A percentile compares a stretch with the other conserved stretches of the same genome.
phyloP scores from a whole-genome alignment of 1,140 invertebrate species.

The Gryllus bimaculatus region DNA sequence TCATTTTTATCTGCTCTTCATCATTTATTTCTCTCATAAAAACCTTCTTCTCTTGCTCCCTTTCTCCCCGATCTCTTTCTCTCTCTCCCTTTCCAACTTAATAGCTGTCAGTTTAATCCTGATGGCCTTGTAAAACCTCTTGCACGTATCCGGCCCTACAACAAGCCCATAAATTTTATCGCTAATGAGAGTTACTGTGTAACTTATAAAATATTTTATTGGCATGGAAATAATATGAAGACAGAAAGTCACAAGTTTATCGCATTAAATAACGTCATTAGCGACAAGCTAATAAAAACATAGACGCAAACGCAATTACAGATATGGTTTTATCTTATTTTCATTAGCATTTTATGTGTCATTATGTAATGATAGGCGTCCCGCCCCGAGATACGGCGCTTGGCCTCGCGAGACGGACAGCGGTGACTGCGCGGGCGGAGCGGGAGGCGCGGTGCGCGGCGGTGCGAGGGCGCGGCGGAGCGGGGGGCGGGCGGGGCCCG shows the following conservation, averaged over 20 bases:
- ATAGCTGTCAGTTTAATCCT: neutral
- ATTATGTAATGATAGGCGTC: neutral
- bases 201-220: conserved; percentile 6
- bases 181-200: neutral
- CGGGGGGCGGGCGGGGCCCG: too few relatives aligned
- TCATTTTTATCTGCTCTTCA: neutral
- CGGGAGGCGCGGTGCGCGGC: too few relatives aligned
- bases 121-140: neutral
- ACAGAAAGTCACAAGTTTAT: conserved; percentile 5
- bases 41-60: neutral
- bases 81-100: neutral
- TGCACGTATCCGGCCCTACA: neutral
- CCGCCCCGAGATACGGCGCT: too few relatives aligned
- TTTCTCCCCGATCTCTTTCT: too few relatives aligned
- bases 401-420: too few relatives aligned
- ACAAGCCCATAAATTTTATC: neutral
- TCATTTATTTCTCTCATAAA: neutral
- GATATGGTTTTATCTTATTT: conserved; percentile 1
- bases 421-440: too few relatives aligned
- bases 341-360: neutral
- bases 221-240: neutral
- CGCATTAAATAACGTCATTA: neutral
- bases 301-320: neutral
- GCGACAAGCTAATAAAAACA: conserved; percentile 4
- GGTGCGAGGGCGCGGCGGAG: too few relatives aligned